These are phyloP conservation scores for Herminia tarsipennalis DNA, from an alignment of 2,888 invertebrate species.

Conservation along the genomic window DNA sequence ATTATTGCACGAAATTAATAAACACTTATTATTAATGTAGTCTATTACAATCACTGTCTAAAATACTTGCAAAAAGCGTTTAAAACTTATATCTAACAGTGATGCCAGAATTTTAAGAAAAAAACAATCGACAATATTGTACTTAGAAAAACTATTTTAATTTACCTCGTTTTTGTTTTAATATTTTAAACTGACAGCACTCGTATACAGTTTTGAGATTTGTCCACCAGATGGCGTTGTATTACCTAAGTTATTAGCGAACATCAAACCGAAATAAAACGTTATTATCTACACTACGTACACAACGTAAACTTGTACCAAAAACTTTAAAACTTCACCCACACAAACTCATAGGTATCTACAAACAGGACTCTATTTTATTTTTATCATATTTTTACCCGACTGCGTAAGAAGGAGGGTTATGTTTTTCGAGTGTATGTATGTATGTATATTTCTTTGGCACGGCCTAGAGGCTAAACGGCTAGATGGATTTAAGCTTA, in stretches of 20 bases:
- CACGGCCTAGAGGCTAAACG: no score
- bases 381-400: no score
- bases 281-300: constrained; percentile 41
- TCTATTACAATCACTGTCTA: constrained; percentile 37
- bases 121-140: constrained; percentile 22
- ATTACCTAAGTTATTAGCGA: constrained; percentile 44
- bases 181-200: constrained; percentile 26
- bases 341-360: constrained; percentile 51
- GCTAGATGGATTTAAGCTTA: no score
- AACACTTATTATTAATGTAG: constrained; percentile 27
- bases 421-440: no score
- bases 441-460: no score
- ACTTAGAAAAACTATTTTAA: constrained; percentile 25
- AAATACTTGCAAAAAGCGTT: constrained; percentile 31
- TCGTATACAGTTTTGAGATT: constrained; percentile 41
- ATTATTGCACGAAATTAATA: constrained; percentile 54
- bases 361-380: constrained; percentile 31
- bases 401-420: no score
- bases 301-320: constrained; percentile 40
- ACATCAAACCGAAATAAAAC: constrained; percentile 49
- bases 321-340: constrained; percentile 38
- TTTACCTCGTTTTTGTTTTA: constrained; percentile 6
- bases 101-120: constrained; percentile 26
- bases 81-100: constrained; percentile 11
- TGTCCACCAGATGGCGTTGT: constrained; percentile 37